Conservation (phyloP, 2,113 vertebrate species). For the Oryzias woworae region DNA sequence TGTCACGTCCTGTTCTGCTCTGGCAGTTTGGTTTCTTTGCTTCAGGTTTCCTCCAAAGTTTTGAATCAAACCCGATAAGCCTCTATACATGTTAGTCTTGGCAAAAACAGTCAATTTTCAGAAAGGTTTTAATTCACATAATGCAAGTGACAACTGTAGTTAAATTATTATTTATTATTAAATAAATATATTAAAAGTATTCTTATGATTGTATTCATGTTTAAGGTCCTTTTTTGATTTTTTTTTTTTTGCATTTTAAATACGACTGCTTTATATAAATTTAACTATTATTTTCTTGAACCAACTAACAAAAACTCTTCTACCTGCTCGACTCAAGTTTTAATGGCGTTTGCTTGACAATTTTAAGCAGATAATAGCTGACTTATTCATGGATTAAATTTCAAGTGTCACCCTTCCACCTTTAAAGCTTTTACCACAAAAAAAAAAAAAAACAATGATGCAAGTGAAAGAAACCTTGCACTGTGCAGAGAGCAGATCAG, state of each 20-base stretch:
- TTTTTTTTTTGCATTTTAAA: neutral
- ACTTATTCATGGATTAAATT: conserved; percentile 46
- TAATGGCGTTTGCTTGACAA: conserved; percentile 11
- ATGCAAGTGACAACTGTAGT: neutral
- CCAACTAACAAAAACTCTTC: neutral
- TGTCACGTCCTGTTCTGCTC: conserved; percentile 33
- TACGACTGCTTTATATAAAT: neutral
- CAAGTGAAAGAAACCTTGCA: conserved; percentile 52
- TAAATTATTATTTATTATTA: neutral
- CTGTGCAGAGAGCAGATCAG: conserved; percentile 14
- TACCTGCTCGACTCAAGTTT: neutral
- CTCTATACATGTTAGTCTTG: no score
- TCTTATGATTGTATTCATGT: neutral
- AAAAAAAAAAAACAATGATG: conserved; percentile 47
- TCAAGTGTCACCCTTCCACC: conserved; percentile 40
- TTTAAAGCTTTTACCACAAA: conserved; percentile 26
- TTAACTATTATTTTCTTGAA: neutral
- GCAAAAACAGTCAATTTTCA: no score
- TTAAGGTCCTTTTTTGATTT: neutral
- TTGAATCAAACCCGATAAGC: conserved; percentile 8
- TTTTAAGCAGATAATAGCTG: conserved; percentile 21
- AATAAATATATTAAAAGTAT: neutral
- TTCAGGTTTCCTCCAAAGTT: conserved; percentile 24
- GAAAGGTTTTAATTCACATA: conserved; percentile 1
- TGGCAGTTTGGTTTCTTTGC: conserved; percentile 11